Conservation (phyloP, 2,113 vertebrate genomes). For the Aythya baeri region DNA sequence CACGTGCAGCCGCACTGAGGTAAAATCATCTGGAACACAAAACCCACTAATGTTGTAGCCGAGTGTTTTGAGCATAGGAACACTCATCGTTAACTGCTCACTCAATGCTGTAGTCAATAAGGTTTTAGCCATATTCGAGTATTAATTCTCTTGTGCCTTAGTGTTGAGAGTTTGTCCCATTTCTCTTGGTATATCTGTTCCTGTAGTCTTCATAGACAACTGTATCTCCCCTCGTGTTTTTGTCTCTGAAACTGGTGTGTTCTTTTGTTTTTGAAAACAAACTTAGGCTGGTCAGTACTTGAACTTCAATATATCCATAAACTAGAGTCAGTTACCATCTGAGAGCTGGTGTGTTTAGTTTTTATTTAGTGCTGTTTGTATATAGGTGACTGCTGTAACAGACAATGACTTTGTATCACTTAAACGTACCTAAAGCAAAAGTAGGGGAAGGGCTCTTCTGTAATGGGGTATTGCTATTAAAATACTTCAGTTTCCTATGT, state of each 20-base stretch:
- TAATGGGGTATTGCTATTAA: background rate
- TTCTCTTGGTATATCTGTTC: background rate
- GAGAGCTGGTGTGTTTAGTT: background rate
- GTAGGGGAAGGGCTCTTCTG: background rate
- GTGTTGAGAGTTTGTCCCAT: slow-evolving; percentile 38
- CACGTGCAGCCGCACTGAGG: background rate
- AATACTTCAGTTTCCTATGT: background rate
- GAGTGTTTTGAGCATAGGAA: background rate
- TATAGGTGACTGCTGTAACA: slow-evolving; percentile 14
- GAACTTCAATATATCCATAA: background rate
- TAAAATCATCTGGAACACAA: background rate
- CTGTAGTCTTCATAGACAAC: background rate
- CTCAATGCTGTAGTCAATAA: slow-evolving; percentile 30
- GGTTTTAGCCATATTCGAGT: slow-evolving; percentile 56
- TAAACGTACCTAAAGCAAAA: background rate
- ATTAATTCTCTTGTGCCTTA: slow-evolving; percentile 69
- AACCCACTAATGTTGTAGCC: slow-evolving; percentile 3
- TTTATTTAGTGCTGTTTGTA: background rate
- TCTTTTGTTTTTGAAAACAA: background rate
- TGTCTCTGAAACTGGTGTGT: background rate
- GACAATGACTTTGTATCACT: background rate
- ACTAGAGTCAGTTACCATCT: background rate
- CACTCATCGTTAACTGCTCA: background rate
- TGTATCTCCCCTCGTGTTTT: background rate
- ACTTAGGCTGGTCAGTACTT: slow-evolving; percentile 26